Base-by-base conservation (phyloP, 2,888 invertebrate genomes). In the Leptopilina drosophilae region DNA sequence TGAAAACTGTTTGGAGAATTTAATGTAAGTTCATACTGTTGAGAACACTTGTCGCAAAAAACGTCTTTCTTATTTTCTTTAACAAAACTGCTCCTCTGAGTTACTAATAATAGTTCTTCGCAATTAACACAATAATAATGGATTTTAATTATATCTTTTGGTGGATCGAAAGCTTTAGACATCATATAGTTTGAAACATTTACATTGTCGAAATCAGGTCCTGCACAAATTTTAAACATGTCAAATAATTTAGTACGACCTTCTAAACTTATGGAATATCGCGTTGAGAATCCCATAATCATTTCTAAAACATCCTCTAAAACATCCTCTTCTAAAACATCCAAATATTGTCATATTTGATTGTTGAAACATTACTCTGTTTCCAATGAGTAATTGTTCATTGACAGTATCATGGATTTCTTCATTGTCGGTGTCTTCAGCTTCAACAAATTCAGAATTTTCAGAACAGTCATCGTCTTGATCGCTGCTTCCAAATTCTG, bases 161-260 rank as follows among this genome's bases (percentile, higher is more conserved):
- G 77, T 2, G 65, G 46, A 49, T 77, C 77, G 9, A 65, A 46
- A 42, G 53, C 49, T 77, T 77, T 77, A 49, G 53, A 49, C 12
- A 77, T 12, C 49, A 64, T 46, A 26, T 77, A 49, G 14, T 59
- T 76, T 8, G 76, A 76, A 62, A 76, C 62, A 9, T 76, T 59
- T 14, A 77, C 3, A 14, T 26, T 40, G n/a, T 64, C 59, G 42
- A 77, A 77, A 3, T 65, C 64, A 62, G 77, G 64, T 9, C 77
- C 77, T 15, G 77, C 77, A 56, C 79, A 79, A 76, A 65, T 66
- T 77, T 77, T 59, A 12, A 79, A 62, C 40, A 77, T 59, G 20
- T 79, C 77, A n/a, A 77, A 26, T 15, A 66, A 26, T 53, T 46
- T 77, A n/a, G 26, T 20, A 62, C 77, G 40, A 53, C 66, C 33